Evolutionary conservation across 2,797 vertebrate genomes (phyloP).

Genomic region (Oreortyx pictus): DNA sequence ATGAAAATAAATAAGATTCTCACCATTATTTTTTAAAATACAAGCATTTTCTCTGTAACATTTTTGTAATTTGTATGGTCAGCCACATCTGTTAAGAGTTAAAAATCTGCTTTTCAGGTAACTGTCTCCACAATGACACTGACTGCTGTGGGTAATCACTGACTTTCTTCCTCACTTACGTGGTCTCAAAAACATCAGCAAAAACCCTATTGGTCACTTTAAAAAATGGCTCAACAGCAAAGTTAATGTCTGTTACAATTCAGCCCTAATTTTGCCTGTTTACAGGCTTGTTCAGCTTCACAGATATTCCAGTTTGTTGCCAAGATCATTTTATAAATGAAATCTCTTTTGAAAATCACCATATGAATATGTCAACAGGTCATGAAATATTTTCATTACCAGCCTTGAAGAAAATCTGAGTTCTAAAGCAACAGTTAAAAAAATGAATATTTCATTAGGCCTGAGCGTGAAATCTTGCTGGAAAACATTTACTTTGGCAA

Average conservation of each 20-base stretch:
- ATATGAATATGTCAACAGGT: constrained; percentile 86
- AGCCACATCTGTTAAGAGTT: neutral
- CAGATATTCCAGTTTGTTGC: constrained; percentile 76
- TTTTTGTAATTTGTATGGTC: neutral
- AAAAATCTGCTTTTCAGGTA: neutral
- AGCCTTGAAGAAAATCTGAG: constrained; percentile 78
- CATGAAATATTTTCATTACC: constrained; percentile 85
- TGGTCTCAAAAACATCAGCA: neutral
- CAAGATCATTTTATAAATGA: constrained; percentile 81
- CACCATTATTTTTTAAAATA: neutral
- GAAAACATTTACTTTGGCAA: constrained; percentile 84
- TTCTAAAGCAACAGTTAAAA: constrained; percentile 77
- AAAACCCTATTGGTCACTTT: constrained; percentile 51
- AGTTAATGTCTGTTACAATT: constrained; percentile 74
- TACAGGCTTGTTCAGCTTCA: constrained; percentile 75
- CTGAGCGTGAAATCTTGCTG: constrained; percentile 78
- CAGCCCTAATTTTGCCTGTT: constrained; percentile 78
- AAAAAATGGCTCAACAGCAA: constrained; percentile 67
- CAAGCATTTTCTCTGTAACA: neutral
- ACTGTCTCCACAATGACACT: neutral
- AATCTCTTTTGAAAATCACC: constrained; percentile 82
- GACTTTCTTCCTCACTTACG: neutral
- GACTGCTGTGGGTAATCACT: neutral
- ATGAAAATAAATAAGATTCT: neutral
- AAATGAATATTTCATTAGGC: constrained; percentile 79